Conservation (phyloP, 2,888 invertebrate species). For the Dynastes maya region DNA sequence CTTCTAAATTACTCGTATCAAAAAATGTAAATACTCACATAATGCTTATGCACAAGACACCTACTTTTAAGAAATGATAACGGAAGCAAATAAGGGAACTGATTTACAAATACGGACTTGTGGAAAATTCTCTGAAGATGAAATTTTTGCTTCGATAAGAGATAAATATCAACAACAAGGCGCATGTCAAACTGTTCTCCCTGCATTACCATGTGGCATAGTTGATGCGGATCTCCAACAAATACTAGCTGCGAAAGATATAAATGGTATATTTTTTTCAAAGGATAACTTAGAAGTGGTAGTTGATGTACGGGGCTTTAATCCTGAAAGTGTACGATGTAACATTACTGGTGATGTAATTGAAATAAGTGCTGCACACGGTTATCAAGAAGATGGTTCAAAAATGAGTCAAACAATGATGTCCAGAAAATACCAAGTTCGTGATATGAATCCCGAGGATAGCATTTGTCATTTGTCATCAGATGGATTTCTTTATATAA, state of each 20-base stretch:
- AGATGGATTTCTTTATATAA: slow-evolving; percentile 18
- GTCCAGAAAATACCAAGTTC: slow-evolving; percentile 7
- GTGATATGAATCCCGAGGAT: slow-evolving; percentile 1
- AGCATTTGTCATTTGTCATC: slow-evolving; percentile 17
- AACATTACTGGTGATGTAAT: background rate
- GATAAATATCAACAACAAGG: background rate
- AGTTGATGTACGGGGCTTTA: slow-evolving; percentile 9
- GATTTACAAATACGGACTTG: background rate
- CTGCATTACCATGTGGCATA: background rate
- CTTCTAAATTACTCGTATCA: background rate
- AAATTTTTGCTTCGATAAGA: background rate
- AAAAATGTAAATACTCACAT: background rate
- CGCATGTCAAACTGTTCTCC: background rate
- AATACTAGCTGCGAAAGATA: background rate
- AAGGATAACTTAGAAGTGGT: slow-evolving; percentile 15
- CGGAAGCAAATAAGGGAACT: background rate
- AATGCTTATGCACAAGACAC: too few species aligned
- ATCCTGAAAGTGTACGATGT: slow-evolving; percentile 3
- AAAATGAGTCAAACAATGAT: background rate
- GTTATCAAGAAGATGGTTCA: background rate
- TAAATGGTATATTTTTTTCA: slow-evolving; percentile 7
- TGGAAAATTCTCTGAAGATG: slow-evolving; percentile 18
- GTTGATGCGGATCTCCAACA: slow-evolving; percentile 1
- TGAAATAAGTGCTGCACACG: slow-evolving; percentile 5
- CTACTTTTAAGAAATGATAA: background rate